These are phyloP conservation scores for Toxotes chatareus DNA, from an alignment of 2,113 vertebrate species.

Conservation along the genomic window DNA sequence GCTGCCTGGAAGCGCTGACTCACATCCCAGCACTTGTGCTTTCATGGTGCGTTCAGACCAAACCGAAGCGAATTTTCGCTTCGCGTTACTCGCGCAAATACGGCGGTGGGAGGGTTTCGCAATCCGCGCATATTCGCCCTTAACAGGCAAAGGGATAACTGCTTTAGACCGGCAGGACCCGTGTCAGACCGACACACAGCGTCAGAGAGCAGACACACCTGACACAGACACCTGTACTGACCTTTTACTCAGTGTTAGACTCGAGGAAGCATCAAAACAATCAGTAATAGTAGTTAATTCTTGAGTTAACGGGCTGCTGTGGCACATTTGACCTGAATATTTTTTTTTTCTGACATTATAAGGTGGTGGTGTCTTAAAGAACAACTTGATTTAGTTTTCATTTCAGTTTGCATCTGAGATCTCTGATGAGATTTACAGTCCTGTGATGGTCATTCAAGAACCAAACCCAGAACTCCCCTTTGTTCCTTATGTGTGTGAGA, in stretches of 20 bases:
- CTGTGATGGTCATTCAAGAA: not conserved
- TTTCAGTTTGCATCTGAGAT: too few relatives aligned
- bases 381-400: not conserved
- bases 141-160: too few relatives aligned
- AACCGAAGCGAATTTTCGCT: too few relatives aligned
- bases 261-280: not conserved
- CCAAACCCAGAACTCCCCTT: not conserved
- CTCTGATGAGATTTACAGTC: not conserved
- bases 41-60: not conserved
- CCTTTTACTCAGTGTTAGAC: not conserved
- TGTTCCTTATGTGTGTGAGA: constrained; percentile 19
- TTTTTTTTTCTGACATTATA: not conserved
- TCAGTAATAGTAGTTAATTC: not conserved
- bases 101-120: too few relatives aligned
- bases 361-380: not conserved
- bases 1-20: constrained; percentile 61
- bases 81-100: too few relatives aligned
- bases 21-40: constrained; percentile 65
- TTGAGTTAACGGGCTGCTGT: not conserved
- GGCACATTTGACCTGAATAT: not conserved
- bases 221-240: not conserved
- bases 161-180: not conserved
- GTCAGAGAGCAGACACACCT: constrained; percentile 21
- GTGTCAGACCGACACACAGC: constrained; percentile 27
- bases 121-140: too few relatives aligned